phyloP scores from a whole-genome alignment of 2,888 invertebrate genomes.

The Drosophila vallismaia region DNA sequence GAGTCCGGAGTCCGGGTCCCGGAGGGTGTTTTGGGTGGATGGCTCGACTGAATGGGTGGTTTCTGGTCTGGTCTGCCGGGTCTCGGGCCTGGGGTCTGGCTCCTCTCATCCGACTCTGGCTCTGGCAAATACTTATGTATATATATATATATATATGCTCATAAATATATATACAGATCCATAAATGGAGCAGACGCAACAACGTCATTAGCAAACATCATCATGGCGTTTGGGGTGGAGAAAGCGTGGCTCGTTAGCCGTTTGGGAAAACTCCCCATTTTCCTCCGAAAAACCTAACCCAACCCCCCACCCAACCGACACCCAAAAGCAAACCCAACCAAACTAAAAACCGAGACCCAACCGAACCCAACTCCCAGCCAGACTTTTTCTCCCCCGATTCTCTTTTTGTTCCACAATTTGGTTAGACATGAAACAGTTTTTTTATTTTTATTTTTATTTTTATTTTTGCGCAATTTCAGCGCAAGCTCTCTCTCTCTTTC shows the following conservation, averaged over 20 bases:
- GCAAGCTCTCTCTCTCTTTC: background rate
- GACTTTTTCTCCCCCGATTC: constrained; percentile 10
- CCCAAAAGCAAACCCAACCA: constrained; percentile 13
- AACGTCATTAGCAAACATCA: constrained; percentile 44
- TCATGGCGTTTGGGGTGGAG: constrained; percentile 21
- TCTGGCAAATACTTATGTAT: background rate
- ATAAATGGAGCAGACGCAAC: constrained; percentile 57
- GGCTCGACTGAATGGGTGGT: constrained; percentile 43
- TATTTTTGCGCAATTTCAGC: constrained; percentile 45
- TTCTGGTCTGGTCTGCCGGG: constrained; percentile 33
- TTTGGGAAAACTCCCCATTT: constrained; percentile 33
- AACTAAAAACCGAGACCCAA: constrained; percentile 30
- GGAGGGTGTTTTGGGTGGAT: constrained; percentile 2
- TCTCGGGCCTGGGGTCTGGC: constrained; percentile 43
- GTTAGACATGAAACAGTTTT: constrained; percentile 72
- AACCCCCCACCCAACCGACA: constrained; percentile 1
- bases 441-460: constrained; percentile 53
- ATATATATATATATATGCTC: constrained; percentile 12
- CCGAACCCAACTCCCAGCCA: constrained; percentile 37
- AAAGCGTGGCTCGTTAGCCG: constrained; percentile 43
- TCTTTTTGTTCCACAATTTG: constrained; percentile 47
- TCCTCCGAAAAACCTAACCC: background rate
- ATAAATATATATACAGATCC: constrained; percentile 27
- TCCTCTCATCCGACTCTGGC: constrained; percentile 36
- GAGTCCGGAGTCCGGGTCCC: no score